These are phyloP conservation scores for Digitonthophagus gazella DNA, from an alignment of 2,888 invertebrate genomes.

Conservation along the genomic window DNA sequence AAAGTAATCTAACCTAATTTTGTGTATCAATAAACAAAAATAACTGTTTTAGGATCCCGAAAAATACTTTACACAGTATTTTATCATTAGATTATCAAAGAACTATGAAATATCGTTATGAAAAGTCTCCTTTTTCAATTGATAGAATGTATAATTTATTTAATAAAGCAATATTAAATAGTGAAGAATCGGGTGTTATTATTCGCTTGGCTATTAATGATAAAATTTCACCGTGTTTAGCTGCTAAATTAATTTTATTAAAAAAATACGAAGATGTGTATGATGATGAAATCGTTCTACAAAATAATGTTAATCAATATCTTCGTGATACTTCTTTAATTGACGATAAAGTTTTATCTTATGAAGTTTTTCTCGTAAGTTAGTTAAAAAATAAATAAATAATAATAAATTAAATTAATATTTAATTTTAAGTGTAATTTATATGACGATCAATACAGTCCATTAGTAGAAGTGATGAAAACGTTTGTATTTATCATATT, in stretches of 20 bases:
- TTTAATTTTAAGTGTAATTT: constrained; percentile 69
- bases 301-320: constrained; percentile 54
- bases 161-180: constrained; percentile 46
- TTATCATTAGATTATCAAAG: constrained; percentile 64
- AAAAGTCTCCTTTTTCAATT: constrained; percentile 59
- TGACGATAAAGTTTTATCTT: constrained; percentile 66
- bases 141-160: constrained; percentile 53
- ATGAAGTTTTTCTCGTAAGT: constrained; percentile 72
- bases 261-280: constrained; percentile 49
- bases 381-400: constrained; percentile 31
- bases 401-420: constrained; percentile 18
- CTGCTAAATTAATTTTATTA: constrained; percentile 61
- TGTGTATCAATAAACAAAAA: background rate
- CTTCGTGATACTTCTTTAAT: constrained; percentile 73
- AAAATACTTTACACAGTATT: constrained; percentile 68
- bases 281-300: constrained; percentile 40
- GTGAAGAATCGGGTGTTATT: constrained; percentile 60
- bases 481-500: constrained; percentile 55
- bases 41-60: constrained; percentile 53
- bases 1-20: background rate
- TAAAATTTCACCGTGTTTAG: constrained; percentile 58
- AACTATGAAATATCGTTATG: constrained; percentile 62
- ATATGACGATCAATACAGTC: constrained; percentile 83
- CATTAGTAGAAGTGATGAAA: constrained; percentile 74
- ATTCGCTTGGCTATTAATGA: constrained; percentile 57